Evolutionary conservation across 2,797 vertebrate genomes (phyloP).

Genomic region (Stomatorhinus walkeri): DNA sequence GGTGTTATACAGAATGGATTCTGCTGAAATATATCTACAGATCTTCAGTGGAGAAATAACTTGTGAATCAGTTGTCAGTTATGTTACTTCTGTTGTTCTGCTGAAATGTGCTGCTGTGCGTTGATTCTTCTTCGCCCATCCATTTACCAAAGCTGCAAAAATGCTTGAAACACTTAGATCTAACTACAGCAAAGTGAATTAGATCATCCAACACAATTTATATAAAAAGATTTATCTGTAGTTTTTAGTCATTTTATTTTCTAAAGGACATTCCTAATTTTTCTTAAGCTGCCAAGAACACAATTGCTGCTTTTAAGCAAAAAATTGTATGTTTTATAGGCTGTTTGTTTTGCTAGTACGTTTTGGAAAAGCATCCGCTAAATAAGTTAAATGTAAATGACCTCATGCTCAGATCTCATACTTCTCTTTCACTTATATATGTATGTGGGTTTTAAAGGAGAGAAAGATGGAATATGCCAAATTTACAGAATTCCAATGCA

Average conservation of each 20-base stretch:
- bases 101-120: not conserved
- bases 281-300: not conserved
- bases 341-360: not conserved
- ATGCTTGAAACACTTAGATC: not conserved
- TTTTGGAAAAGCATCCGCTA: not conserved
- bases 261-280: not conserved
- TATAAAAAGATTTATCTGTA: not conserved
- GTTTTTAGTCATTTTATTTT: not conserved
- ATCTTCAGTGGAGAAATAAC: not conserved
- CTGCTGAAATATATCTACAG: not conserved
- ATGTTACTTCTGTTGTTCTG: not conserved
- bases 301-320: not conserved
- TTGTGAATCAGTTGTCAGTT: not conserved
- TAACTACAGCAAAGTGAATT: not conserved
- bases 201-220: not conserved
- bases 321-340: not conserved
- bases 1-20: not conserved
- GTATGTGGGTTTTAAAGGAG: not conserved
- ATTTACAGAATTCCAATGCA: not conserved
- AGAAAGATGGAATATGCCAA: not conserved
- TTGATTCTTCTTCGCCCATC: not conserved
- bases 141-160: not conserved
- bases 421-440: not conserved
- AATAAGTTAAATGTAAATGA: not conserved
- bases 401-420: not conserved